These are phyloP conservation scores for Copsychus sechellarum DNA, from an alignment of 2,113 vertebrate genomes.

Conservation along the genomic window DNA sequence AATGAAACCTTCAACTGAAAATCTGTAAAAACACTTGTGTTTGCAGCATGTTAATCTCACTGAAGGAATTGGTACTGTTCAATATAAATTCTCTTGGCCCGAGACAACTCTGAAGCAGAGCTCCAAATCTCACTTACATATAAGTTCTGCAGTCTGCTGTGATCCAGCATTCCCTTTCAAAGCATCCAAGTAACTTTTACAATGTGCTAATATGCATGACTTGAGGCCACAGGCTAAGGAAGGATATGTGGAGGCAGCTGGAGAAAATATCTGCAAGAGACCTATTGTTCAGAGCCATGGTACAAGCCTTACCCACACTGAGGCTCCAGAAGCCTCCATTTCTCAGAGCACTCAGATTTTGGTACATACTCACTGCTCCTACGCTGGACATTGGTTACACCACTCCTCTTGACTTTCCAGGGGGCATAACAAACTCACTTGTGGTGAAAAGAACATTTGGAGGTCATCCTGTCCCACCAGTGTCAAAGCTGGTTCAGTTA, in stretches of 20 bases:
- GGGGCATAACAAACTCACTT: background rate
- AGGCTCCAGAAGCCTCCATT: background rate
- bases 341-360: background rate
- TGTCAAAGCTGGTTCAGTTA: background rate
- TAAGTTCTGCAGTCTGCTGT: background rate
- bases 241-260: background rate
- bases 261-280: background rate
- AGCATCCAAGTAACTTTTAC: background rate
- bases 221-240: background rate
- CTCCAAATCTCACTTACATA: background rate
- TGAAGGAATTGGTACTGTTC: background rate
- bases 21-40: background rate
- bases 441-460: background rate
- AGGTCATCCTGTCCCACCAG: background rate
- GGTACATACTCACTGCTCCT: background rate
- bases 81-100: background rate
- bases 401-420: background rate
- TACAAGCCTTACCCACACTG: background rate
- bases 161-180: background rate
- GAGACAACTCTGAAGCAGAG: background rate
- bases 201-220: background rate
- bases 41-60: background rate
- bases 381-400: background rate
- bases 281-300: fast-evolving
- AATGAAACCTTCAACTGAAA: background rate